Evolutionary conservation across 2,888 invertebrate genomes (phyloP), one percentile per base, ranked within the genome.

Genomic region (Diaprepes abbreviatus): DNA sequence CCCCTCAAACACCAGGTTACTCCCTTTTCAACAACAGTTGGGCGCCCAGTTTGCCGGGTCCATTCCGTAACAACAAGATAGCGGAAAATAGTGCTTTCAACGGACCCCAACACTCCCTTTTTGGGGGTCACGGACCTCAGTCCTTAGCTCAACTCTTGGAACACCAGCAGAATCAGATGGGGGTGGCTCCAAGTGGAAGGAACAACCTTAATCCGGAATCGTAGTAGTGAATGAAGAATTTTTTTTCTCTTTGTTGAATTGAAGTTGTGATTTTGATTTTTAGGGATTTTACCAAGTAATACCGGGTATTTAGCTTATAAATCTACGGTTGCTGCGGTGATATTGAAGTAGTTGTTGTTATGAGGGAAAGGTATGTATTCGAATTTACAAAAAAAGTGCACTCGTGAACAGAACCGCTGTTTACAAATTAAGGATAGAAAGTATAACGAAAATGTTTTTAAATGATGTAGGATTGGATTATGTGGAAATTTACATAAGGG

Each of bases 111-210:
- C 89, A 93, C 88, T 92, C 92, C 0, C 84, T 93, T 43, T 80
- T 80, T 66, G 93, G 93, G 9, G 91, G 91, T 0, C 91, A 92
- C 3, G 92, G 92, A 2, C 92, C 92, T 1, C 93, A 93, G 33
- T 93, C 93, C 0, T 85, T 94, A 66, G 93, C 93, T 82, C 89
- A 93, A 38, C 87, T 94, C 16, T 83, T 94, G 71, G 93, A 94
- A 81, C 93, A 93, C 78, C 94, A 94, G 84, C 91, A 91, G 77
- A 67, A 66, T 19, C 85, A 89, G 55, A 64, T 69, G 40, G 45
- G 64, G 1, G 48, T 50, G 2, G 14, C 28, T 2, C 48, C 48
- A 2, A 9, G 16, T 9, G 48, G 48, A 1, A 50, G 48, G 14
- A 50, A 28, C 16, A 28, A 16, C 9, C 2, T 9, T 3, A 50